These are phyloP conservation scores for Periplaneta americana DNA, from an alignment of 1,140 invertebrate species.

Conservation along the genomic window DNA sequence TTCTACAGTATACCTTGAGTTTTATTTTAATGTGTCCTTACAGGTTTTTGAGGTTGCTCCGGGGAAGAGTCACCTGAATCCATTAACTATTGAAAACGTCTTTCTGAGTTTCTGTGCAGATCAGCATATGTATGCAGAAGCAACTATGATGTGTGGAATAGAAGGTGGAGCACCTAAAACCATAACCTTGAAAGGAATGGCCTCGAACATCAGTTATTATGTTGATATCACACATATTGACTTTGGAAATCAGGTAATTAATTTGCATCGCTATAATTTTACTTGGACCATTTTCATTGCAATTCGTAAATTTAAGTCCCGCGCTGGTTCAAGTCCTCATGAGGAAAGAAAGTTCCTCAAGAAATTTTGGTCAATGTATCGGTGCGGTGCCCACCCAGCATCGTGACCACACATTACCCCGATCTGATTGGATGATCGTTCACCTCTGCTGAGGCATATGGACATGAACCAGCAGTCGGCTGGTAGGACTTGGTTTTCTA, in stretches of 20 bases:
- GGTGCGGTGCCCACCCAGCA: too few species aligned
- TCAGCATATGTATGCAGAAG: conserved; percentile 28
- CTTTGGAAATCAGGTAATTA: conserved; percentile 38
- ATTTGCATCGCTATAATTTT: too few species aligned
- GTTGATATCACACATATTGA: conserved; percentile 33
- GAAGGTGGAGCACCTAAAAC: conserved; percentile 33
- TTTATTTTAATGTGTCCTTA: not conserved
- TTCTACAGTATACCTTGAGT: not conserved
- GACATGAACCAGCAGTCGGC: too few species aligned
- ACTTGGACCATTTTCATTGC: too few species aligned
- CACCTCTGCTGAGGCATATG: too few species aligned
- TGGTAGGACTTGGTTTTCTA: too few species aligned
- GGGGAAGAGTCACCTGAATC: conserved; percentile 31
- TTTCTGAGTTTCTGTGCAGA: conserved; percentile 34
- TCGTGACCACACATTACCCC: too few species aligned
- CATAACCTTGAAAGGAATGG: conserved; percentile 31
- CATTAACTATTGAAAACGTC: conserved; percentile 33
- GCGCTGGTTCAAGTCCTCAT: too few species aligned
- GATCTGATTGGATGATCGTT: too few species aligned
- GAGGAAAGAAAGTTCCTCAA: too few species aligned
- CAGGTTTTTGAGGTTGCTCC: conserved; percentile 33
- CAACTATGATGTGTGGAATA: conserved; percentile 32
- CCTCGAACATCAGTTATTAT: conserved; percentile 32
- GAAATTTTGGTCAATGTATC: too few species aligned
- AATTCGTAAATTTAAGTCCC: too few species aligned